phyloP scores from a whole-genome alignment of 2,113 vertebrate genomes.

The Ivindomyrus marchei region DNA sequence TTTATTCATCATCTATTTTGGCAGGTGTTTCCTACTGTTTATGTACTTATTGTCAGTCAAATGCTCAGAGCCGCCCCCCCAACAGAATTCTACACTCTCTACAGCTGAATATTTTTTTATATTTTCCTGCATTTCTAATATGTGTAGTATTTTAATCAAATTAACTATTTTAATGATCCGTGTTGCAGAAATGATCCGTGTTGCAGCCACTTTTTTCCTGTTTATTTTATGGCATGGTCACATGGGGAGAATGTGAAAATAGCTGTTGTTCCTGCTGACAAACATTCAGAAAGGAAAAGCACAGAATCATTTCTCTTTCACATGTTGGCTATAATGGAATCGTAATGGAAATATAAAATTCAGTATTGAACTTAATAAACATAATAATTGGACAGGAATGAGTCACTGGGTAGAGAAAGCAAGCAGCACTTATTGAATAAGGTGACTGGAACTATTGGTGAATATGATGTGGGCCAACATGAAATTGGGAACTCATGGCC shows the following conservation, averaged over 20 bases:
- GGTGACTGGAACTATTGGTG: neutral
- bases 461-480: neutral
- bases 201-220: neutral
- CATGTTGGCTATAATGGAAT: neutral
- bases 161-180: neutral
- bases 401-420: neutral
- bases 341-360: neutral
- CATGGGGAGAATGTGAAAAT: neutral
- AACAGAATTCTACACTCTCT: neutral
- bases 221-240: neutral
- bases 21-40: neutral
- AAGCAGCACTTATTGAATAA: neutral
- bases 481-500: neutral
- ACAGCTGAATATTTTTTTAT: neutral
- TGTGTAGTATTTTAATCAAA: neutral
- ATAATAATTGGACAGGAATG: neutral
- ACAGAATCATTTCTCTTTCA: neutral
- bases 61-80: neutral
- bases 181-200: neutral
- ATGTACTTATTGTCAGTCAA: neutral
- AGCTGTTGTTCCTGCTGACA: neutral
- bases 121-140: neutral
- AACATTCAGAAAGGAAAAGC: neutral
- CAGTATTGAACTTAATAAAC: neutral
- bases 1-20: conserved; percentile 1